Evolutionary conservation across 2,888 invertebrate species (phyloP).

Genomic region (Leptinotarsa peninsularis): DNA sequence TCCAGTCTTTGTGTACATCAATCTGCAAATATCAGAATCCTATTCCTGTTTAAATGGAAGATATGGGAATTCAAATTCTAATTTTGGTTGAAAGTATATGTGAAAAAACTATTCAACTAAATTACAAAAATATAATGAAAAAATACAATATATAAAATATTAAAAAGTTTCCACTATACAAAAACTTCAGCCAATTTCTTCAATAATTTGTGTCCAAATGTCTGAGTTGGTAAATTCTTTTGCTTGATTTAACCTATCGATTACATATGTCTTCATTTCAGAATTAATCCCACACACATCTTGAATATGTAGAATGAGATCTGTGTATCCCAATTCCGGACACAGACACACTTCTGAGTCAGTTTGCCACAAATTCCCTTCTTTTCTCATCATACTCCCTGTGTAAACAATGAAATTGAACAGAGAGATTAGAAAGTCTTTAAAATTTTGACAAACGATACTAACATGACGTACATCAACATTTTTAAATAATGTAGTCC

Average conservation of each 20-base stretch:
- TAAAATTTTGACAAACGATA: constrained; percentile 58
- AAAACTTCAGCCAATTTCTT: constrained; percentile 26
- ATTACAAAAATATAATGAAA: not conserved
- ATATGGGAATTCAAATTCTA: no score
- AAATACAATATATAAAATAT: not conserved
- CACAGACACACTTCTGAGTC: constrained; percentile 58
- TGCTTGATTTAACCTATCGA: constrained; percentile 66
- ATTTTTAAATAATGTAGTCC: constrained; percentile 60
- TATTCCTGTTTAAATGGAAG: no score
- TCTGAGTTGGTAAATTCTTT: constrained; percentile 61
- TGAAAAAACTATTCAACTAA: not conserved
- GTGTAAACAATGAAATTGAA: constrained; percentile 67
- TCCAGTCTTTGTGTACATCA: no score
- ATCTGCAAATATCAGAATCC: no score
- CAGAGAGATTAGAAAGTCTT: constrained; percentile 63
- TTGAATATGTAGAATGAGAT: constrained; percentile 66
- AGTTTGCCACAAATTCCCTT: constrained; percentile 61
- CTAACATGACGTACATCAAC: constrained; percentile 58
- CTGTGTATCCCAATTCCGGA: constrained; percentile 68
- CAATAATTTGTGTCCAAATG: constrained; percentile 64
- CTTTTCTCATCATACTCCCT: constrained; percentile 65
- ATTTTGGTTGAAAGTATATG: no score
- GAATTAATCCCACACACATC: constrained; percentile 64
- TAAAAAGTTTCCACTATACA: not conserved
- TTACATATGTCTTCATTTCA: constrained; percentile 65